Base-by-base conservation (phyloP, 2,797 vertebrate genomes). In the Rhinatrema bivittatum region DNA sequence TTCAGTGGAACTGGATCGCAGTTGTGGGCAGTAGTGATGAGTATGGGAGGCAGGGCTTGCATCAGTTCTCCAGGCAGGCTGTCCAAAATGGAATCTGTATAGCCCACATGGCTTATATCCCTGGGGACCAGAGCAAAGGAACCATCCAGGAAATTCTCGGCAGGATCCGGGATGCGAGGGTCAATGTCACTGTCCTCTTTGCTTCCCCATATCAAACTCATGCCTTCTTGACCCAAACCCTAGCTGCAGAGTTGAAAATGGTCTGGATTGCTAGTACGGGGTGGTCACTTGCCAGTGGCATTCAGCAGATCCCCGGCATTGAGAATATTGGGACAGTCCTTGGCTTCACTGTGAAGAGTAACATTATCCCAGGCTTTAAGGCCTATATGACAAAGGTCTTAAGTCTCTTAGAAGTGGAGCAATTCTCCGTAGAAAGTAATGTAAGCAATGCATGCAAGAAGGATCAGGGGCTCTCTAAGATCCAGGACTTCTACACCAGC, bases 1-100 rank as follows among this genome's bases (percentile, higher is more conserved):
- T 91, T 1, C 2, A 26, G 0, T 98, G 95, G 95, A 94, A 82
- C 67, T 98, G 93, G 94, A 76, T 97, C 7, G 90, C 85, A 0
- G 59, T 82, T 9, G 23, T 94, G 3, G 90, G 76, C 12, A 95
- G 90, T 0, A 86, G 90, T 0, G 84, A 96, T 0, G 87, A 86
- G 18, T 94, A 93, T 0, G 91, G 94, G 1, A 75, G 78, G 16
- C 63, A 62, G 26, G 91, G 88, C 3, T 56, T 68, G 24, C 29
- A 20, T 7, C 50, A 67, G 4, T 67, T 83, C 43, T 52, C 66
- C 0, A 32, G 34, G 34, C 7, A n/a, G 29, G 84, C 82, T 3
- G 50, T 33, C 5, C 42, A 60, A 0, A 30, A 16, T 5, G 72
- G 62, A 16, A 63, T 96, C 39, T 97, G 93, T 29, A 69, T 97